These are phyloP conservation scores for Priocnemis perturbator DNA, from an alignment of 2,888 invertebrate genomes.

Conservation along the genomic window DNA sequence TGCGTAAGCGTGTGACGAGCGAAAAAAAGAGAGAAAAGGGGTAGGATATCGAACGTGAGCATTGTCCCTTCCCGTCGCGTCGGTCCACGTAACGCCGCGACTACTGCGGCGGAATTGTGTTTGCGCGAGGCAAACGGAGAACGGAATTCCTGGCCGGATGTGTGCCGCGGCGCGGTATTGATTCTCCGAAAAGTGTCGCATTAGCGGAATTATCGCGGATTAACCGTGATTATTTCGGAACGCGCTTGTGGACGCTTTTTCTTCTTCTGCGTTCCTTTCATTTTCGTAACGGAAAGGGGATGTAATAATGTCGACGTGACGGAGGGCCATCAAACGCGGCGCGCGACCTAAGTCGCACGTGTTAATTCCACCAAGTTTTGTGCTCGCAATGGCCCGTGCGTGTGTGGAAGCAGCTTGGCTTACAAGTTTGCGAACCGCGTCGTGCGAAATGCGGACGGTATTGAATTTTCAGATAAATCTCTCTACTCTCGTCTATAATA, in stretches of 20 bases:
- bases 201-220: constrained; percentile 56
- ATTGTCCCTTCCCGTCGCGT: neutral
- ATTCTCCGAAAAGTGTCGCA: constrained; percentile 45
- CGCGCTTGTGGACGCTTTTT: neutral
- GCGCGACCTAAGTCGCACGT: neutral
- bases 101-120: constrained; percentile 45
- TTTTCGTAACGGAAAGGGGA: neutral
- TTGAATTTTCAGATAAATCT: no score
- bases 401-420: no score
- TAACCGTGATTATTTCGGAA: constrained; percentile 35
- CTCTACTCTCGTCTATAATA: no score
- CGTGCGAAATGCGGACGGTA: no score
- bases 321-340: neutral
- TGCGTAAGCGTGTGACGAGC: constrained; percentile 6
- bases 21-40: constrained; percentile 9
- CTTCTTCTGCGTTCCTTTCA: neutral
- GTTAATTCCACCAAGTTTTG: no score
- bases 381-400: no score
- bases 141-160: constrained; percentile 52
- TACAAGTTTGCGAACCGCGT: no score
- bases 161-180: constrained; percentile 32
- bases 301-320: neutral
- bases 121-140: constrained; percentile 51
- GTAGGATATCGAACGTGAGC: constrained; percentile 13
- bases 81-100: constrained; percentile 13